Base-by-base conservation (phyloP, 1,140 invertebrate species). In the Aphidius gifuensis region DNA sequence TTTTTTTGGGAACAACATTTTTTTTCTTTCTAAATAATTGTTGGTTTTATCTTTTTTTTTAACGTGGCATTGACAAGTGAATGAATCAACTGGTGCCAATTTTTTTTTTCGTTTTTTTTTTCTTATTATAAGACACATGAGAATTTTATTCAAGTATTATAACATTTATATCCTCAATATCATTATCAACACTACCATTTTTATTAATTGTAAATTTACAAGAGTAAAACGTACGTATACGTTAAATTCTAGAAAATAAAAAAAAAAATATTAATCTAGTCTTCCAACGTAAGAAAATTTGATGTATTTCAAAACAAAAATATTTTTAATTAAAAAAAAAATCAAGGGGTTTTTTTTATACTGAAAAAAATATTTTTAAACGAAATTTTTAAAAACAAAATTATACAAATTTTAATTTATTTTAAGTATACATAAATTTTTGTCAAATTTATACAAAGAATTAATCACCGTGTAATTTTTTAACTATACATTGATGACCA, bases 201-300 rank as follows among this genome's bases (percentile, higher is more conserved):
- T n/a, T 3, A 32, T 32, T 42, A 43, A 55, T 55, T 9, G 53
- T 9, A 42, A 55, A 43, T 43, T 55, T 32, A 32, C 23, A 32
- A 32, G 23, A 32, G 1, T 32, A 32, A 47, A 38, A 23, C 44
- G 40, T 58, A 58, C 1, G 8, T 42, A 9, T 60, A 51, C 39
- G 38, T 62, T 62, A 49, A 44, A 62, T 45, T 47, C 11, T 57
- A 45, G 38, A 62, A 49, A 21, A 49, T 11, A 49, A 21, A 16
- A 16, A 16, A 16, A 16, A 16, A 55, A 62, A 39, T 47, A 57
- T 48, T 56, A 62, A 62, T 62, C 60, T 62, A 62, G 60, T 62
- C 60, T 62, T 62, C 54, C 60, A 49, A 62, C 21, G 23, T 61
- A 62, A 56, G 44, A 59, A n/a, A 49, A 48, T 40, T n/a, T 49